A percentile compares a stretch with the other conserved stretches of the same genome.
Evolutionary conservation across 1,140 invertebrate genomes (phyloP).

Genomic region (Hormaphis cornu): DNA sequence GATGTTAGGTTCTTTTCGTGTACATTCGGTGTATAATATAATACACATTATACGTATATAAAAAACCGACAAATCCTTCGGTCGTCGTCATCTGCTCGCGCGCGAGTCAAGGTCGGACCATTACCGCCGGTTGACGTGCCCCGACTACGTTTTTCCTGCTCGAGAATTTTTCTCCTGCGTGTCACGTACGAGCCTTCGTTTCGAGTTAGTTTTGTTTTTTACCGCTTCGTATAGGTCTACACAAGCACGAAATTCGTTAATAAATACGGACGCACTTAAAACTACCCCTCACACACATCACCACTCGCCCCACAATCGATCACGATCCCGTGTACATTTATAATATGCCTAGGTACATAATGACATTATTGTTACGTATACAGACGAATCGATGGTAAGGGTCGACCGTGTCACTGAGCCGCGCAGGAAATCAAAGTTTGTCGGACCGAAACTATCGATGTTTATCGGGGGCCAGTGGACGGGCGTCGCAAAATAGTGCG

Average conservation of each 20-base stretch:
- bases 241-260: neutral
- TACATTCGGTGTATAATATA: too few relatives aligned
- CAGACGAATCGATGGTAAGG: neutral
- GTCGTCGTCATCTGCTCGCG: neutral
- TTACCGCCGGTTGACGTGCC: constrained; percentile 20
- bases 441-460: too few relatives aligned
- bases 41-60: too few relatives aligned
- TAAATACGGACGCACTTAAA: neutral
- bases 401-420: too few relatives aligned
- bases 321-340: neutral
- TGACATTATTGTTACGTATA: neutral
- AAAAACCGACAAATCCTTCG: constrained; percentile 8
- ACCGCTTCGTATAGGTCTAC: too few relatives aligned
- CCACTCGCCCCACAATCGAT: too few relatives aligned
- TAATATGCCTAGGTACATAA: too few relatives aligned
- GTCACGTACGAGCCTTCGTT: constrained; percentile 26
- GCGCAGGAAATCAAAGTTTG: too few relatives aligned
- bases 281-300: too few relatives aligned
- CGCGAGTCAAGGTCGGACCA: constrained; percentile 20
- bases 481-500: too few relatives aligned
- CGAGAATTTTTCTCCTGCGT: constrained; percentile 17
- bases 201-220: neutral
- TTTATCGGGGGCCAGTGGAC: too few relatives aligned
- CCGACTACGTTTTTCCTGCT: constrained; percentile 3
- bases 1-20: too few relatives aligned